Evolutionary conservation across 2,888 invertebrate genomes (phyloP).

Genomic region (Malacosoma neustria): DNA sequence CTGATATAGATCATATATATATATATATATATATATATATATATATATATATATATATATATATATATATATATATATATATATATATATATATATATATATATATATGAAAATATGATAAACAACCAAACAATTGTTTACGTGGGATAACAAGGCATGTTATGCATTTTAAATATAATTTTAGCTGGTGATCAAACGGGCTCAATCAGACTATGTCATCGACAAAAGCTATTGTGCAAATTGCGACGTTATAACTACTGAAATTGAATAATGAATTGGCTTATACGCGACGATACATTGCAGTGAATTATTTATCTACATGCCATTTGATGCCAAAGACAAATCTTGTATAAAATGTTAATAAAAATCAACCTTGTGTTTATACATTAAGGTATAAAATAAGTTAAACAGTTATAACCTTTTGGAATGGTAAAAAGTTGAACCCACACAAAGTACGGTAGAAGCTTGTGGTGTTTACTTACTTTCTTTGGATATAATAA

Average conservation of each 20-base stretch:
- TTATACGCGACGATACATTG: neutral
- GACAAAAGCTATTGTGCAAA: neutral
- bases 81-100: no score
- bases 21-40: no score
- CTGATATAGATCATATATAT: no score
- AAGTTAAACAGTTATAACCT: neutral
- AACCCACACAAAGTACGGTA: neutral
- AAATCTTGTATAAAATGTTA: neutral
- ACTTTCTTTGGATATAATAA: neutral
- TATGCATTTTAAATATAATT: no score
- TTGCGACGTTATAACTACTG: slow-evolving; percentile 2
- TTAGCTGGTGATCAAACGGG: no score
- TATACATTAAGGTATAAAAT: no score
- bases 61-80: no score
- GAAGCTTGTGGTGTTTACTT: neutral
- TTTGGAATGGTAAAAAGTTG: neutral
- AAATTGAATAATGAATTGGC: slow-evolving; percentile 12
- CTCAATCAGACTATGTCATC: neutral
- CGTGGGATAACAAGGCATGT: no score
- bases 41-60: no score
- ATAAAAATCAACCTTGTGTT: neutral
- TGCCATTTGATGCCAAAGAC: neutral
- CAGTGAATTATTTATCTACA: neutral
- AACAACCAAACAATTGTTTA: no score
- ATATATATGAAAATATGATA: no score